Evolutionary conservation across 2,113 vertebrate genomes (phyloP), one percentile per base, ranked within the genome.

Genomic region (Aegithalos caudatus): DNA sequence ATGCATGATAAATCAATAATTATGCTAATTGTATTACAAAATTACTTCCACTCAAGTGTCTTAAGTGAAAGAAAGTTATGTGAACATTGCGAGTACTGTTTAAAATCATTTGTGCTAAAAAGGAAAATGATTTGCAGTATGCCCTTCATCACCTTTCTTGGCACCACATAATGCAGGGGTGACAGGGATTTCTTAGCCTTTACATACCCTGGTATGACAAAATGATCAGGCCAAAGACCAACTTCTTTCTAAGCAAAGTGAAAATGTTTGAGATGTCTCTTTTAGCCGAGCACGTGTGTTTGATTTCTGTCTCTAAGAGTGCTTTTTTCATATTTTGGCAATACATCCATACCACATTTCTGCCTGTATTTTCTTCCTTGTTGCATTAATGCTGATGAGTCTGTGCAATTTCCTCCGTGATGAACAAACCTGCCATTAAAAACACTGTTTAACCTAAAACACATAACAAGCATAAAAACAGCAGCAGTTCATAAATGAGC

Each of bases 351-450:
- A 12, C 18, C 62, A 37, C 37, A 12, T 78, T 92, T 90, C 74
- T 94, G 35, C 44, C 60, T 66, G 23, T 62, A 53, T 84, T 93
- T 93, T 81, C 50, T 87, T 85, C 71, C 45, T 93, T 90, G 38
- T 33, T 94, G 81, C 14, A 2, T 90, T 95, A 93, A 82, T 70
- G 81, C 12, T 96, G 94, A 90, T 94, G 92, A 96, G 71, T 22
- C 79, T 93, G 71, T 94, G 92, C 79, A 93, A 74, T 88, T 96
- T 96, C 80, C 90, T 88, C 80, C 29, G n/a, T 77, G 85, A 93
- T 95, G 92, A 97, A 86, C 79, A 94, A 96, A 95, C 80, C 92
- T 97, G 93, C 88, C 85, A 93, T 96, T 96, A 95, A 96, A 95
- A 95, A 71, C 60, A 88, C 85, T 95, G 90, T 95, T 96, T 96